A percentile compares a stretch with the other conserved stretches of the same genome.
These are phyloP conservation scores for Hypsibius dujardini DNA, from an alignment of 1,140 invertebrate genomes.

Conservation along the genomic window DNA sequence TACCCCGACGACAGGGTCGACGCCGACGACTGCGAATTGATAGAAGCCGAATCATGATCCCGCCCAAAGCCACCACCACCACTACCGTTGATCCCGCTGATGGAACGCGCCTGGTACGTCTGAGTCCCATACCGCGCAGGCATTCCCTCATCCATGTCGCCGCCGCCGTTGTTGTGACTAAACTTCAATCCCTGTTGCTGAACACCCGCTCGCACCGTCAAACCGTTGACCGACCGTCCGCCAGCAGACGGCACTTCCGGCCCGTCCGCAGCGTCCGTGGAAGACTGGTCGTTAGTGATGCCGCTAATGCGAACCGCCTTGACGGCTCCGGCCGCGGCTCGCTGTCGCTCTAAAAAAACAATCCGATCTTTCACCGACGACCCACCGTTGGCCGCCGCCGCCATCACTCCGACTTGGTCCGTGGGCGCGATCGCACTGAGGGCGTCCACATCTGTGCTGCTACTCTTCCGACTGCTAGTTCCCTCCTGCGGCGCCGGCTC, in stretches of 20 bases:
- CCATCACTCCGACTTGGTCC: not conserved
- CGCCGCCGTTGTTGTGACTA: not conserved
- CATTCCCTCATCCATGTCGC: not conserved
- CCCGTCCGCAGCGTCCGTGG: not conserved
- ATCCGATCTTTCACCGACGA: constrained; percentile 15
- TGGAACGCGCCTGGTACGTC: too few relatives aligned
- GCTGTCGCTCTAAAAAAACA: not conserved
- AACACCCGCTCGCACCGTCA: too few relatives aligned
- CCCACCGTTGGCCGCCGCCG: not conserved
- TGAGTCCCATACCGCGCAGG: not conserved
- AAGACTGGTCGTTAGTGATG: constrained; percentile 15
- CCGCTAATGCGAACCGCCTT: not conserved
- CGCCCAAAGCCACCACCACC: not conserved
- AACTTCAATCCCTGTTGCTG: too few relatives aligned
- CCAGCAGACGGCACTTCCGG: too few relatives aligned
- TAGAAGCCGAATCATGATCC: not conserved
- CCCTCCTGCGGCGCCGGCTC: not conserved
- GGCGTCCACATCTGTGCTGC: constrained; percentile 4
- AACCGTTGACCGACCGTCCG: too few relatives aligned
- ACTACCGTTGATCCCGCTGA: not conserved
- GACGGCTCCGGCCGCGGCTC: not conserved
- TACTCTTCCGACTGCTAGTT: not conserved
- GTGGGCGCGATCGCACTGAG: not conserved
- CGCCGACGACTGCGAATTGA: constrained; percentile 15
- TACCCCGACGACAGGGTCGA: constrained; percentile 8